A percentile compares a stretch with the other conserved stretches of the same genome.
Evolutionary conservation across 2,797 vertebrate genomes (phyloP).

Genomic region (Gambelia wislizenii): DNA sequence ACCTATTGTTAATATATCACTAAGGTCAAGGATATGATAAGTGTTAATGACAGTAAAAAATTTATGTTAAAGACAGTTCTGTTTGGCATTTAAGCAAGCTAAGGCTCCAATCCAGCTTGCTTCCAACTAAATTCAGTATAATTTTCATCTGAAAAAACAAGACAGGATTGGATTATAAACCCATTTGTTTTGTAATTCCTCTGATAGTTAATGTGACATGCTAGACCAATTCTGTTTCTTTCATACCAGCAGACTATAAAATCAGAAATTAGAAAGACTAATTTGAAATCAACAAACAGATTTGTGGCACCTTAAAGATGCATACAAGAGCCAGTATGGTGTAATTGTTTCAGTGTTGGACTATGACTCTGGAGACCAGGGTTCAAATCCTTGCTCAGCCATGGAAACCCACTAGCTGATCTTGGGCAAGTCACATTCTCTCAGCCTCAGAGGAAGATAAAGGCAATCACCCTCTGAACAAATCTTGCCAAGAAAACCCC

Average conservation of each 20-base stretch:
- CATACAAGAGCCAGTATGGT: too few species aligned
- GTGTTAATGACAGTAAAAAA: background rate
- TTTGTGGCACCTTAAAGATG: background rate
- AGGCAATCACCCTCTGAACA: too few species aligned
- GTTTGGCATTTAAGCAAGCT: background rate
- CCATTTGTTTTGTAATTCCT: background rate
- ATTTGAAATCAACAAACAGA: background rate
- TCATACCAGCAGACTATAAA: background rate
- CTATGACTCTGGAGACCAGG: too few species aligned
- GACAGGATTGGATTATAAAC: background rate
- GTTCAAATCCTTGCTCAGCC: too few species aligned
- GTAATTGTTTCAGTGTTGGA: too few species aligned
- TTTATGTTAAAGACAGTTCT: background rate
- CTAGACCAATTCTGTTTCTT: background rate
- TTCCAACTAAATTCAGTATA: background rate
- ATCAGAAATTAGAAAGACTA: background rate
- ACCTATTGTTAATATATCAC: slow-evolving; percentile 13
- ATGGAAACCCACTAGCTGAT: too few species aligned
- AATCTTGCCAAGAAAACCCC: too few species aligned
- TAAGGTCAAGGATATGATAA: background rate
- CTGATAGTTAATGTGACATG: background rate
- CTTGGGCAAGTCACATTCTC: too few species aligned
- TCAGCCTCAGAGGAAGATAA: too few species aligned
- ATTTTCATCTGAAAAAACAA: background rate
- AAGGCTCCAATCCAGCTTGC: background rate